Evolutionary conservation across 2,113 vertebrate species (phyloP).

Genomic region (Piaya cayana): DNA sequence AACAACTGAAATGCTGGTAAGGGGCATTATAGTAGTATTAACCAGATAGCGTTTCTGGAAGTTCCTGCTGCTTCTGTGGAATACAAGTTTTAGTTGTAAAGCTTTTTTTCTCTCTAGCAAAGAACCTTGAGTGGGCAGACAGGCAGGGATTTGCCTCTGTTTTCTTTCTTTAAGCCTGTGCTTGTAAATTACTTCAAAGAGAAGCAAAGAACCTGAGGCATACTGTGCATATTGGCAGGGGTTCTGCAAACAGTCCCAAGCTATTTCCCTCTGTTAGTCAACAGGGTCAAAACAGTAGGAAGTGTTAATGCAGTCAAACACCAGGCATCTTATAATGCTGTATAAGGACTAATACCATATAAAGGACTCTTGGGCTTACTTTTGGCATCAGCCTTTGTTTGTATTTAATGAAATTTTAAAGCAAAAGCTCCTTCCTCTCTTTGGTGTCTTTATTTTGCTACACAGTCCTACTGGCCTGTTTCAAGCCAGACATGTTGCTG

Average conservation of each 20-base stretch:
- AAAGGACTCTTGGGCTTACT: neutral
- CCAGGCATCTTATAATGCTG: neutral
- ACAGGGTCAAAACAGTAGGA: neutral
- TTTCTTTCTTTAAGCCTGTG: neutral
- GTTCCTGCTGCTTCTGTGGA: neutral
- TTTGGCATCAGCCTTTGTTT: neutral
- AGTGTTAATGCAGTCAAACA: rapidly evolving
- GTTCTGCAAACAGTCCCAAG: neutral
- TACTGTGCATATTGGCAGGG: neutral
- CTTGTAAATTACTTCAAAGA: neutral
- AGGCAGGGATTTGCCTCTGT: neutral
- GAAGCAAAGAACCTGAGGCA: neutral
- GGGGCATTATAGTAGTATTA: neutral
- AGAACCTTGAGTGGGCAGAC: neutral
- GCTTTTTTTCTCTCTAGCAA: neutral
- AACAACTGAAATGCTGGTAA: neutral
- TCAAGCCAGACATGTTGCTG: neutral
- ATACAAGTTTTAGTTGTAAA: neutral
- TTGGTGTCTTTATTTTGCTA: neutral
- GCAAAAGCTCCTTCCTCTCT: neutral
- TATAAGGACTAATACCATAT: neutral
- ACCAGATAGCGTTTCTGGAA: neutral
- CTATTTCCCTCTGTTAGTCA: neutral
- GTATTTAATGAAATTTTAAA: neutral
- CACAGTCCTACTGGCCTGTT: neutral